These are phyloP conservation scores for Philereme vetulata DNA, from an alignment of 2,888 invertebrate species.

Conservation along the genomic window DNA sequence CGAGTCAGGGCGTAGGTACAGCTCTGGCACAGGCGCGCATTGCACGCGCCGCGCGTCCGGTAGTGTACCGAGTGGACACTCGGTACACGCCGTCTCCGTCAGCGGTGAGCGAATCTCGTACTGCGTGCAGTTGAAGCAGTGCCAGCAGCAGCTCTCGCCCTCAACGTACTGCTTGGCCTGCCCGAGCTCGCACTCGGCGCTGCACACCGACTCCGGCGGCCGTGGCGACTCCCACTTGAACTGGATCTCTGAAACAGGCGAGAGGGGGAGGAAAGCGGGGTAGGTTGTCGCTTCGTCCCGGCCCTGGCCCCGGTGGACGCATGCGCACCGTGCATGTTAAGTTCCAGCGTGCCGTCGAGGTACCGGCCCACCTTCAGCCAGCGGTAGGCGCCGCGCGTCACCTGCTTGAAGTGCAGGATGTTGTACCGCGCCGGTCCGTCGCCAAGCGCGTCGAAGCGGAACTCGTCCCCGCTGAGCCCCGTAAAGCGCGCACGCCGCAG, in stretches of 20 bases:
- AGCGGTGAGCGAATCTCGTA: slow-evolving; percentile 89
- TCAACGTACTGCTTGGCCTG: slow-evolving; percentile 97
- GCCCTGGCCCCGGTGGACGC: not conserved
- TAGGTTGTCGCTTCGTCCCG: not conserved
- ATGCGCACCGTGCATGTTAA: slow-evolving; percentile 89
- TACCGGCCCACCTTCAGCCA: slow-evolving; percentile 95
- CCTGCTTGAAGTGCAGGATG: slow-evolving; percentile 96
- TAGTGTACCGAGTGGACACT: slow-evolving; percentile 91
- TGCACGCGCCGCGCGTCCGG: slow-evolving; percentile 89
- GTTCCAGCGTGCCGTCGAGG: slow-evolving; percentile 89
- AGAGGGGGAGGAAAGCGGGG: not conserved
- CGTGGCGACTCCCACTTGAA: slow-evolving; percentile 91
- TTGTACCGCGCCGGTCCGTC: slow-evolving; percentile 98
- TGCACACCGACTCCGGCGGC: slow-evolving; percentile 94
- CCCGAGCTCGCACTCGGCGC: slow-evolving; percentile 92
- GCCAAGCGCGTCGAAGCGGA: slow-evolving; percentile 94
- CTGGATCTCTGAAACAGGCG: slow-evolving; percentile 86
- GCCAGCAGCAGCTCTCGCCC: slow-evolving; percentile 97
- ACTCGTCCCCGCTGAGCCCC: slow-evolving; percentile 94
- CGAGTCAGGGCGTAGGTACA: slow-evolving; percentile 90
- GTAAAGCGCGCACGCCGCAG: slow-evolving; percentile 92
- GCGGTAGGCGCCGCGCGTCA: slow-evolving; percentile 87
- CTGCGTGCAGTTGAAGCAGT: slow-evolving; percentile 88
- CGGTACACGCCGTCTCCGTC: slow-evolving; percentile 91
- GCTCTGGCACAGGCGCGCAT: slow-evolving; percentile 91